A percentile compares a stretch with the other conserved stretches of the same genome.
Evolutionary conservation across 2,797 vertebrate species (phyloP).

Genomic region (Carapus acus): DNA sequence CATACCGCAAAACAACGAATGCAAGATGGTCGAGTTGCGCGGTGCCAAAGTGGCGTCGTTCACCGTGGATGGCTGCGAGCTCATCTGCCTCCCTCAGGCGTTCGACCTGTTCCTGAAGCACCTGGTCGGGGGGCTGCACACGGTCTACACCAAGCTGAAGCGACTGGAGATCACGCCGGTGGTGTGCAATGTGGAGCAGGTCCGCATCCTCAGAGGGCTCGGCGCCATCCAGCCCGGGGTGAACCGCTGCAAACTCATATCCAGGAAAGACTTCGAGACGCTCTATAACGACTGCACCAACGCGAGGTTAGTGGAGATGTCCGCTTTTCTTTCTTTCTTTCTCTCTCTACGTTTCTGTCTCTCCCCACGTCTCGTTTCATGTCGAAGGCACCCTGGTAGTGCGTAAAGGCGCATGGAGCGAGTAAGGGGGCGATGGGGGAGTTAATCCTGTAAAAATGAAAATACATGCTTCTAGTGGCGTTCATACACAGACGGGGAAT

Average conservation of each 20-base stretch:
- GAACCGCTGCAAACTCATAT: constrained; percentile 98
- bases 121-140: constrained; percentile 97
- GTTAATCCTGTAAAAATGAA: too few relatives aligned
- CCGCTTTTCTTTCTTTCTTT: not conserved
- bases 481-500: not conserved
- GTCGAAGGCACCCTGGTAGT: constrained; percentile 21
- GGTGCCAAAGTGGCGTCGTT: constrained; percentile 97
- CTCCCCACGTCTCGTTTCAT: too few relatives aligned
- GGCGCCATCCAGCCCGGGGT: constrained; percentile 98
- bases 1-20: constrained; percentile 99
- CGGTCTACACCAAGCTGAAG: constrained; percentile 99
- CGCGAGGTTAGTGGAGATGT: constrained; percentile 79
- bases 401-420: constrained; percentile 60
- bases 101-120: constrained; percentile 99
- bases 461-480: constrained; percentile 8
- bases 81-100: constrained; percentile 97
- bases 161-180: constrained; percentile 97
- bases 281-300: constrained; percentile 99
- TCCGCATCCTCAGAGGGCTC: constrained; percentile 94
- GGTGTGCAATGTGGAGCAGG: constrained; percentile 98
- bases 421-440: constrained; percentile 31
- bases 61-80: constrained; percentile 95
- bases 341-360: not conserved
- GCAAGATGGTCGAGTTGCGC: constrained; percentile 96
- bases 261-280: constrained; percentile 97